Conservation (phyloP, 1,140 invertebrate species). For the Mizuhopecten yessoensis region DNA sequence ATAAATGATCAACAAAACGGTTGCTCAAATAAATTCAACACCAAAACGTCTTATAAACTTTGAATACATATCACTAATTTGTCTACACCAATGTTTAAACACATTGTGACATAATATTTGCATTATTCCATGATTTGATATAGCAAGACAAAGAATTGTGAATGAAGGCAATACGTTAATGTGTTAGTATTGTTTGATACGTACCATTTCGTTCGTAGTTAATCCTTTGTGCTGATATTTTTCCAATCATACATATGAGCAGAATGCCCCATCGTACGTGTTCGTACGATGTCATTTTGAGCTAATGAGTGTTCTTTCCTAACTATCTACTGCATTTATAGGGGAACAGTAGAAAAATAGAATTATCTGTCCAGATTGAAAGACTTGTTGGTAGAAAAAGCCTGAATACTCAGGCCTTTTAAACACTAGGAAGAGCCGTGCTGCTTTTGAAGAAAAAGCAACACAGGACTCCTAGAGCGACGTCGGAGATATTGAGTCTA, state of each 20-base stretch:
- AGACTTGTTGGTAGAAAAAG: constrained; percentile 16
- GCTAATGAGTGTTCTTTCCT: constrained; percentile 26
- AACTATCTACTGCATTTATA: constrained; percentile 39
- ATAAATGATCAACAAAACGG: neutral
- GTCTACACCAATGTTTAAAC: neutral
- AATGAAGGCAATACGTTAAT: no score
- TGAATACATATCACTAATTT: neutral
- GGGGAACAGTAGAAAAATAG: constrained; percentile 20
- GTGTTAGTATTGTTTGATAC: neutral
- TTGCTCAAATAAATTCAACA: no score
- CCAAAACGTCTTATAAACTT: neutral
- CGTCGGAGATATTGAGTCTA: constrained; percentile 37
- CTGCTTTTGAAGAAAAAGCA: constrained; percentile 38
- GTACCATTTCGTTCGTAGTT: constrained; percentile 3
- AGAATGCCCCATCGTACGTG: constrained; percentile 30
- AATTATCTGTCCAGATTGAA: constrained; percentile 39
- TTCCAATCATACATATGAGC: constrained; percentile 33
- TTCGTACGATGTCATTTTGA: constrained; percentile 8
- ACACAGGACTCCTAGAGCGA: constrained; percentile 31
- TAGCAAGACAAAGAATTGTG: neutral
- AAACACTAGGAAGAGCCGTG: constrained; percentile 37
- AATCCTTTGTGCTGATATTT: constrained; percentile 24
- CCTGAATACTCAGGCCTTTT: constrained; percentile 9
- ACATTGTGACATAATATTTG: neutral
- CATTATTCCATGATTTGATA: neutral